These are phyloP conservation scores for Tyria jacobaeae DNA, from an alignment of 2,888 invertebrate genomes.

Conservation along the genomic window DNA sequence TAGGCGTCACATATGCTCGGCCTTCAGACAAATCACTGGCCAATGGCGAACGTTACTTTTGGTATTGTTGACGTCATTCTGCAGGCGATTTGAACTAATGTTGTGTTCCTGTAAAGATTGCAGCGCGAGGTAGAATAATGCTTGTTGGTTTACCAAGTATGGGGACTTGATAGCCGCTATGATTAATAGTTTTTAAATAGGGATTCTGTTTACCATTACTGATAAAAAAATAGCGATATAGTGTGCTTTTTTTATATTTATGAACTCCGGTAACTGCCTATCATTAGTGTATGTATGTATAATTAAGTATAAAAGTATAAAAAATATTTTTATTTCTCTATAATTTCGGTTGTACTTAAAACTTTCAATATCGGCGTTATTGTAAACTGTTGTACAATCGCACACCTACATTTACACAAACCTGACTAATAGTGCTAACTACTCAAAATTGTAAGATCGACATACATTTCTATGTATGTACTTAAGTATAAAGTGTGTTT, in stretches of 20 bases:
- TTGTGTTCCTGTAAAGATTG: conserved; percentile 23
- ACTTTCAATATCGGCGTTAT: conserved; percentile 23
- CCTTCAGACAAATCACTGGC: conserved; percentile 26
- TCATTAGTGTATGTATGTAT: too few relatives aligned
- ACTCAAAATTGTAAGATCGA: conserved; percentile 33
- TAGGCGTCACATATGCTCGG: not conserved
- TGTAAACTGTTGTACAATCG: conserved; percentile 15
- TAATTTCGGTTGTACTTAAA: conserved; percentile 25
- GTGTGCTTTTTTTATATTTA: too few relatives aligned
- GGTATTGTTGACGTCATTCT: conserved; percentile 38
- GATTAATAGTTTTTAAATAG: not conserved
- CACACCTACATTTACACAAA: conserved; percentile 8
- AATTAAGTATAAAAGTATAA: too few relatives aligned
- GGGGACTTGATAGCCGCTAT: conserved; percentile 5
- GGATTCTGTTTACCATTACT: too few relatives aligned
- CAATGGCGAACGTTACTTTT: conserved; percentile 37
- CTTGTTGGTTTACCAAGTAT: conserved; percentile 13
- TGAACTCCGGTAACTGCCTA: too few relatives aligned
- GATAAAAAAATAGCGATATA: too few relatives aligned
- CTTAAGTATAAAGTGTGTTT: not conserved
- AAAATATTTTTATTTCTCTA: too few relatives aligned
- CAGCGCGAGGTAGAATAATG: conserved; percentile 28
- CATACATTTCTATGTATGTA: not conserved
- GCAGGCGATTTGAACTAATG: conserved; percentile 18
- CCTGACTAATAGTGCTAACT: conserved; percentile 36